Evolutionary conservation across 2,888 invertebrate genomes (phyloP).

Genomic region (Phrixothrix hirtus): DNA sequence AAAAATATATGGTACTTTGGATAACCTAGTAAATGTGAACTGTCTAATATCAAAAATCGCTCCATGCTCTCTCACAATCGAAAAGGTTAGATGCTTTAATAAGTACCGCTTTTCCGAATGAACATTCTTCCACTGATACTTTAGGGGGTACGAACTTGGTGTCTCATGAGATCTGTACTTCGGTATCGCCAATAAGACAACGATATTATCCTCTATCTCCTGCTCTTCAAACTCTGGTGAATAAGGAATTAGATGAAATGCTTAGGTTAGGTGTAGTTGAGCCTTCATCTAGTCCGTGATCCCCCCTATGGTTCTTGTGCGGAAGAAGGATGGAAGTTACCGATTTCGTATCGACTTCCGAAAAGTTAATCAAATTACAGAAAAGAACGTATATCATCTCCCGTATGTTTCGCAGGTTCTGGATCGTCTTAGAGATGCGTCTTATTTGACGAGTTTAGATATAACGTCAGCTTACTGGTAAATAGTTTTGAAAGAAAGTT

Average conservation of each 20-base stretch:
- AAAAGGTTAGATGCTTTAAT: too few species aligned
- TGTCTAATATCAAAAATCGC: too few species aligned
- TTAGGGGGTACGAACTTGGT: neutral
- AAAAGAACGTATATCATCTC: constrained; percentile 29
- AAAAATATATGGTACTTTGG: too few species aligned
- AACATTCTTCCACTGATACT: too few species aligned
- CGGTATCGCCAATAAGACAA: neutral
- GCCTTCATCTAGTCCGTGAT: constrained; percentile 32
- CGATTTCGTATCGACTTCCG: constrained; percentile 37
- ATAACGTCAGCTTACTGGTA: too few species aligned
- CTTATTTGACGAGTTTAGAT: too few species aligned
- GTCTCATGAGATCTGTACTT: neutral
- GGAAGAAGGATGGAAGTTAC: constrained; percentile 32
- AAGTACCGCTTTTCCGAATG: too few species aligned
- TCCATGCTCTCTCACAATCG: too few species aligned
- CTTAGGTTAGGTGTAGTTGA: constrained; percentile 34
- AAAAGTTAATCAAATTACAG: constrained; percentile 25
- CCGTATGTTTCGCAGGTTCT: constrained; percentile 24
- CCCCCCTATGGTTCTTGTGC: constrained; percentile 31
- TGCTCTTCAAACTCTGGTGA: constrained; percentile 30
- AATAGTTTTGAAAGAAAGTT: too few species aligned
- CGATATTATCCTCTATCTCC: constrained; percentile 39
- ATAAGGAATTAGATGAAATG: constrained; percentile 34
- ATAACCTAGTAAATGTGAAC: too few species aligned
- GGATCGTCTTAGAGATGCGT: too few species aligned